A percentile compares a stretch with the other conserved stretches of the same genome.
These are phyloP conservation scores for Eptesicus fuscus DNA, from an alignment of 2,113 vertebrate genomes.

Conservation along the genomic window DNA sequence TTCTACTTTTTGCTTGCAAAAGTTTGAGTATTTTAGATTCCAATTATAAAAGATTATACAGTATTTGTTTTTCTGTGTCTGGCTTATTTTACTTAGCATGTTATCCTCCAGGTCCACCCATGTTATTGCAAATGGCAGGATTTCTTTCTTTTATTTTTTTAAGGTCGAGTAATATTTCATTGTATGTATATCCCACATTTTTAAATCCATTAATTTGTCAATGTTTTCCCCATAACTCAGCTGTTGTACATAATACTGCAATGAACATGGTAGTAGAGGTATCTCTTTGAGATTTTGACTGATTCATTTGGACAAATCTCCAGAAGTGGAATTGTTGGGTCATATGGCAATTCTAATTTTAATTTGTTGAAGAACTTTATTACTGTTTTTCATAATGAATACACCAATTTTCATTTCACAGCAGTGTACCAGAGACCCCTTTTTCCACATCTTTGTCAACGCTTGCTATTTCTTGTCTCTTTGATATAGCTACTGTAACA, in stretches of 20 bases:
- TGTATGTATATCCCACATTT: neutral
- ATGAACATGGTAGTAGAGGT: neutral
- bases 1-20: neutral
- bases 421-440: neutral
- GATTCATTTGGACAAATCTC: neutral
- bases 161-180: neutral
- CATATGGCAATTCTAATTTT: neutral
- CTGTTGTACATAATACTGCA: neutral
- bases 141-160: neutral
- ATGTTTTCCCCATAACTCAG: neutral
- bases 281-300: neutral
- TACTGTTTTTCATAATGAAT: neutral
- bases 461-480: neutral
- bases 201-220: neutral
- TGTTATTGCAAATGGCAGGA: neutral
- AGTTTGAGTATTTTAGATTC: neutral
- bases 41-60: neutral
- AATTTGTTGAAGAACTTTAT: neutral
- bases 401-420: neutral
- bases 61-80: neutral
- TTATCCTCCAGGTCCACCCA: neutral
- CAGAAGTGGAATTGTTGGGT: neutral
- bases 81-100: neutral
- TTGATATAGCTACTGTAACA: neutral
- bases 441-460: neutral